Conservation (phyloP, 2,113 vertebrate genomes). For the Silurus asotus region DNA sequence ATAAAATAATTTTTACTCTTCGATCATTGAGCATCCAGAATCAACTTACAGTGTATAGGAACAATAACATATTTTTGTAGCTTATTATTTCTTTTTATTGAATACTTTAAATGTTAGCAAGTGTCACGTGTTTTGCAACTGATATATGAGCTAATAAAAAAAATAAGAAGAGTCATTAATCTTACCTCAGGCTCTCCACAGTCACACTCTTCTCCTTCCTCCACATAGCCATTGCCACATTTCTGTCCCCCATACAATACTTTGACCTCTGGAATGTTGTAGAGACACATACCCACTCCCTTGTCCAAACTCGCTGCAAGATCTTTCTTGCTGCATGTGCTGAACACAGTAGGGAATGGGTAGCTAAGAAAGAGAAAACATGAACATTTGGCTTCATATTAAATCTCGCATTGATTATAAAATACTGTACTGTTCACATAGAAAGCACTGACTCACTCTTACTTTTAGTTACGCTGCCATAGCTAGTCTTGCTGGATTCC, state of each 20-base stretch:
- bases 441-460: too few relatives aligned
- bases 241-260: slow-evolving; percentile 90
- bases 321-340: slow-evolving; percentile 94
- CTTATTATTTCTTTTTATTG: not conserved
- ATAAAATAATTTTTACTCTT: not conserved
- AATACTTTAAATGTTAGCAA: not conserved
- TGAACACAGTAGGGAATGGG: slow-evolving; percentile 93
- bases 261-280: slow-evolving; percentile 91
- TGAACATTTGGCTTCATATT: not conserved
- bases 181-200: slow-evolving; percentile 91
- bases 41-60: not conserved
- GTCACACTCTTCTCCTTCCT: slow-evolving; percentile 96
- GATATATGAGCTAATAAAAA: not conserved
- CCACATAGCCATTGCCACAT: slow-evolving; percentile 94
- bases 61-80: not conserved
- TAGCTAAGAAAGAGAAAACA: slow-evolving; percentile 71
- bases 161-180: not conserved
- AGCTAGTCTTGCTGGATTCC: too few relatives aligned
- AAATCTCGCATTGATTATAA: too few relatives aligned
- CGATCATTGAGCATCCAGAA: not conserved
- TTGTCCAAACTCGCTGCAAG: slow-evolving; percentile 91
- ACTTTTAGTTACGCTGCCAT: too few relatives aligned
- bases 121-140: not conserved
- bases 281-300: slow-evolving; percentile 95
- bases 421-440: too few relatives aligned